Conservation (phyloP, 2,113 vertebrate species). For the Etheostoma cragini region DNA sequence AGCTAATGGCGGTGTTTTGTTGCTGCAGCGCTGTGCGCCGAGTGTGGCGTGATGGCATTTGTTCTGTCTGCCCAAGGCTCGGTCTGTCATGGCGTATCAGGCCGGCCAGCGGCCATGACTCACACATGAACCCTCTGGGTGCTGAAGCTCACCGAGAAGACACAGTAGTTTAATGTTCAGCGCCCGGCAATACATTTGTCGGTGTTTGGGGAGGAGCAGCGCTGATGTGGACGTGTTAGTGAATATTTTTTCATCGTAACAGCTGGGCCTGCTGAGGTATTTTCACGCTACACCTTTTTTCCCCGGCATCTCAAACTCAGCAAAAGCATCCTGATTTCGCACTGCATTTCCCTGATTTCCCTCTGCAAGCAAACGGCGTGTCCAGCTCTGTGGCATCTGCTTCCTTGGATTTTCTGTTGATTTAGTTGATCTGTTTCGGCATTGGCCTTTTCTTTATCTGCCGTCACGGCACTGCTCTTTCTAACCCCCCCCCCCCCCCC, state of each 20-base stretch:
- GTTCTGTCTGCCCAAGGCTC: slow-evolving; percentile 63
- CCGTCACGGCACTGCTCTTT: slow-evolving; percentile 17
- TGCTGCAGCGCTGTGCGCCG: slow-evolving; percentile 35
- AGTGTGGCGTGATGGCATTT: slow-evolving; percentile 73
- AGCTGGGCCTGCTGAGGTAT: neutral
- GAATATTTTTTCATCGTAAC: slow-evolving; percentile 2
- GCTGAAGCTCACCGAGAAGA: slow-evolving; percentile 50
- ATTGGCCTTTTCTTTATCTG: slow-evolving; percentile 6
- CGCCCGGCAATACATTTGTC: slow-evolving; percentile 43
- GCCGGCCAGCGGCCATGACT: slow-evolving; percentile 69
- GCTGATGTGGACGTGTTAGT: slow-evolving; percentile 37
- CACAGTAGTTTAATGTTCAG: slow-evolving; percentile 52
- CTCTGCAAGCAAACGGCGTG: slow-evolving; percentile 7
- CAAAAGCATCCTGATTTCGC: neutral
- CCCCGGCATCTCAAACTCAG: neutral
- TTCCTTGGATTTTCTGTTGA: slow-evolving; percentile 40
- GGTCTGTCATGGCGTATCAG: slow-evolving; percentile 72
- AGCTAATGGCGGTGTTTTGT: slow-evolving; percentile 61
- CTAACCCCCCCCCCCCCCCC: too few species aligned
- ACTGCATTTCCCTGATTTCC: neutral
- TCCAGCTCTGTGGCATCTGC: slow-evolving; percentile 38
- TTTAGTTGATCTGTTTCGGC: slow-evolving; percentile 33
- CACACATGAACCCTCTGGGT: slow-evolving; percentile 64
- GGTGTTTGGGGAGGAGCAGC: neutral
- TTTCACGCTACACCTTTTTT: neutral